Conservation (phyloP, 1,140 invertebrate genomes). For the Lepidurus apus region DNA sequence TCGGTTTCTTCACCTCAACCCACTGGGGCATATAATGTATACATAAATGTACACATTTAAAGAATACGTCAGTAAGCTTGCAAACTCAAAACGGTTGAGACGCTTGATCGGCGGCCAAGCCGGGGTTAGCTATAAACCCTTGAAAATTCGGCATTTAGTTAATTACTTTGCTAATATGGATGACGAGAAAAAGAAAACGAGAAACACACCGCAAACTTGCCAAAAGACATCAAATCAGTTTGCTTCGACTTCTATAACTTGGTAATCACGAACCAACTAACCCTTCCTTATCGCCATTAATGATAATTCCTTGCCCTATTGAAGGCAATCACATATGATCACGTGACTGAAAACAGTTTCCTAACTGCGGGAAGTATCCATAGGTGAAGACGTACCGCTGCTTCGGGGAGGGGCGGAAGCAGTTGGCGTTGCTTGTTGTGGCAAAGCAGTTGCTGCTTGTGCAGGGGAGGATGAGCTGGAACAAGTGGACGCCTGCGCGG, state of each 20-base stretch:
- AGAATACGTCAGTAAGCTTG: not conserved
- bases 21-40: not conserved
- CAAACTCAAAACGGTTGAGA: not conserved
- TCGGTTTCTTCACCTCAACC: not conserved
- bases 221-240: not conserved
- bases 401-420: conserved; percentile 30
- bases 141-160: not conserved
- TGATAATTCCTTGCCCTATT: not conserved
- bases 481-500: conserved; percentile 43
- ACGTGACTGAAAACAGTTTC: not conserved
- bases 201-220: conserved; percentile 17
- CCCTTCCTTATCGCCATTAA: not conserved
- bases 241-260: too few relatives aligned
- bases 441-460: conserved; percentile 37
- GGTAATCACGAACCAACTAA: not conserved
- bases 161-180: not conserved
- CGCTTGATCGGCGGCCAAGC: not conserved
- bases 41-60: not conserved
- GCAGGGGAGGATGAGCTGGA: conserved; percentile 36
- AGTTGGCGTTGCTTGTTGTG: conserved; percentile 37
- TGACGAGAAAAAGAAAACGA: not conserved
- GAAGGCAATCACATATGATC: not conserved
- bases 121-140: not conserved
- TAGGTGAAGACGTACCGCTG: conserved; percentile 38
- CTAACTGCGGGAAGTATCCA: conserved; percentile 40